Evolutionary conservation across 2,888 invertebrate genomes (phyloP).

Genomic region (Oxyteleia sp.): DNA sequence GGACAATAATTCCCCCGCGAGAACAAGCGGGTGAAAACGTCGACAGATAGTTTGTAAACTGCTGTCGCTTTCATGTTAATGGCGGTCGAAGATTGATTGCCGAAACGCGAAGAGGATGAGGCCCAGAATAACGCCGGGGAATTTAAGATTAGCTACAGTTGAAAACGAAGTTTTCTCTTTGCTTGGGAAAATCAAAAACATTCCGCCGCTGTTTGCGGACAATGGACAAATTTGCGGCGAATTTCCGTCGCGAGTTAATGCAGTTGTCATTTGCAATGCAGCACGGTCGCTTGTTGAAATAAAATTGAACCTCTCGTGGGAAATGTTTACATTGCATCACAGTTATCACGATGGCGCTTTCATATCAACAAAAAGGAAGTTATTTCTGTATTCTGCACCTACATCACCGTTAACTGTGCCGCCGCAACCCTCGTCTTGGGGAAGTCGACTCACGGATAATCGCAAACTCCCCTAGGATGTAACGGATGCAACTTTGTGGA

Average conservation of each 20-base stretch:
- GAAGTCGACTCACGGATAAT: conserved; percentile 35
- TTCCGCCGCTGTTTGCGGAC: background rate
- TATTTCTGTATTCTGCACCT: too few species aligned
- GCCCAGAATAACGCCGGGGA: background rate
- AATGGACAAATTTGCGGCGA: too few species aligned
- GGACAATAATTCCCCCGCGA: too few species aligned
- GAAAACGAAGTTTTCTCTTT: background rate
- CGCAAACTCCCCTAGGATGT: conserved; percentile 47
- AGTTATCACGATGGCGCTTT: too few species aligned
- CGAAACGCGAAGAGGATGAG: conserved; percentile 17
- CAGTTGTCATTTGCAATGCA: too few species aligned
- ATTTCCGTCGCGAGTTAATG: too few species aligned
- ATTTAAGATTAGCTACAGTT: background rate
- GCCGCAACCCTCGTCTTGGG: conserved; percentile 11
- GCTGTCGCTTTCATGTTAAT: conserved; percentile 49
- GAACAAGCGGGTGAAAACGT: too few species aligned
- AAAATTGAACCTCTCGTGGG: too few species aligned
- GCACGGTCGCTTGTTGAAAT: too few species aligned
- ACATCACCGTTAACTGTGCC: too few species aligned
- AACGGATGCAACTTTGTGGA: conserved; percentile 54
- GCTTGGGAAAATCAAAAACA: background rate
- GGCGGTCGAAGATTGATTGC: conserved; percentile 46
- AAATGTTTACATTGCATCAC: too few species aligned
- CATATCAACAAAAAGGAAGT: conserved; percentile 44
- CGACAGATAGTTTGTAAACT: conserved; percentile 52